Evolutionary conservation across 2,113 vertebrate species (phyloP).

Genomic region (Meriones unguiculatus): DNA sequence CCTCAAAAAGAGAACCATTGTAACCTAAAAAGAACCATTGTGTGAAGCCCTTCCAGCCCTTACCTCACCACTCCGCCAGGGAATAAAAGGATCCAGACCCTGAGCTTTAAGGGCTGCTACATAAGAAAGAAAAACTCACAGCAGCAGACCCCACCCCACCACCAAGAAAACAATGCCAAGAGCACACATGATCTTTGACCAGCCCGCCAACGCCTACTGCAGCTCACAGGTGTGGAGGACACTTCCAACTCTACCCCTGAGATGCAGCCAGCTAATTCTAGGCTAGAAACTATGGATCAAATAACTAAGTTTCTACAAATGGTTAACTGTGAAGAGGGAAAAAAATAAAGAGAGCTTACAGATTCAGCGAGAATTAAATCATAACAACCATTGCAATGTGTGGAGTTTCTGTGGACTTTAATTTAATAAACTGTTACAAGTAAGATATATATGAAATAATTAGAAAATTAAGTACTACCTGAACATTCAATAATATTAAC

Average conservation of each 20-base stretch:
- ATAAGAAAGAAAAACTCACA: neutral
- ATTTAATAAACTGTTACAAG: constrained; percentile 44
- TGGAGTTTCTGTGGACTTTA: neutral
- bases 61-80: too few species aligned
- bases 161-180: neutral
- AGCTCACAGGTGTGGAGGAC: neutral
- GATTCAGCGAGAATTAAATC: constrained; percentile 53
- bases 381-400: neutral
- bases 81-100: neutral
- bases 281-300: neutral
- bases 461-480: constrained; percentile 47
- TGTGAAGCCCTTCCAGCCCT: neutral
- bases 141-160: neutral
- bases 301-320: constrained; percentile 7
- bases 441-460: constrained; percentile 18
- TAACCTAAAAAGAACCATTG: neutral
- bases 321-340: neutral
- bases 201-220: neutral
- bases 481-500: constrained; percentile 34
- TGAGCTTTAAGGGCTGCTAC: neutral
- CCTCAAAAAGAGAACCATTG: neutral
- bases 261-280: neutral
- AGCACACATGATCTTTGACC: neutral
- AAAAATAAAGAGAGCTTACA: neutral
- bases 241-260: neutral